A percentile compares a stretch with the other conserved stretches of the same genome.
Evolutionary conservation across 1,140 invertebrate species (phyloP).

Genomic region (Zaprionus taronus): DNA sequence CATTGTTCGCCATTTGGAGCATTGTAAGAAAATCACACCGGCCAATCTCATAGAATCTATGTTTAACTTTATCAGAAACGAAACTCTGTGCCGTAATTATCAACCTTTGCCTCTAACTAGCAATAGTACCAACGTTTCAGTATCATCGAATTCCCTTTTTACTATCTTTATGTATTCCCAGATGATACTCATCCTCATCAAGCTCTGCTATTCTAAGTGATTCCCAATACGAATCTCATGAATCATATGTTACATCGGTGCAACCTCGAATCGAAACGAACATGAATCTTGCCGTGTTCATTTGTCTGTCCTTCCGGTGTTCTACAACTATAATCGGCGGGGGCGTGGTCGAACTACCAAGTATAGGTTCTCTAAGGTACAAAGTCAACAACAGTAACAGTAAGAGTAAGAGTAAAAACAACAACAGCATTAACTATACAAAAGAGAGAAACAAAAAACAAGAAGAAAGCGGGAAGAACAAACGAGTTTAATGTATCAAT

Average conservation of each 20-base stretch:
- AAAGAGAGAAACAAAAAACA: not conserved
- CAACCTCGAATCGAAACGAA: not conserved
- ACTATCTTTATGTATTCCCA: not conserved
- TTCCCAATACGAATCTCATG: not conserved
- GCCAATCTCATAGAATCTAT: constrained; percentile 92
- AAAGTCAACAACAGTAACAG: not conserved
- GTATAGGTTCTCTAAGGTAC: not conserved
- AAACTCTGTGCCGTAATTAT: constrained; percentile 75
- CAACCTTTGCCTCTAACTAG: constrained; percentile 48
- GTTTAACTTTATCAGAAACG: constrained; percentile 87
- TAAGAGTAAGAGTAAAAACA: not conserved
- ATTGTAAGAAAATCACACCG: constrained; percentile 89
- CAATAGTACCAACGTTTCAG: not conserved
- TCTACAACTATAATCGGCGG: not conserved
- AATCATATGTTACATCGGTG: constrained; percentile 2
- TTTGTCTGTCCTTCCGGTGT: constrained; percentile 2
- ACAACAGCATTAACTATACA: not conserved
- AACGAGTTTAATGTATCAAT: not conserved
- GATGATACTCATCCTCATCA: constrained; percentile 5
- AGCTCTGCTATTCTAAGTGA: constrained; percentile 19
- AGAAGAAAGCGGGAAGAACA: not conserved
- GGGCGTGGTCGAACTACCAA: not conserved
- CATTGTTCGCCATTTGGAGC: constrained; percentile 88
- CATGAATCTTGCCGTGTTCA: not conserved
- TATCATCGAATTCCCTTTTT: constrained; percentile 8